Percentiles rank a stretch among this genome's conserved stretches.
Conservation (phyloP, 1,140 invertebrate genomes). For the Cataglyphis hispanica region DNA sequence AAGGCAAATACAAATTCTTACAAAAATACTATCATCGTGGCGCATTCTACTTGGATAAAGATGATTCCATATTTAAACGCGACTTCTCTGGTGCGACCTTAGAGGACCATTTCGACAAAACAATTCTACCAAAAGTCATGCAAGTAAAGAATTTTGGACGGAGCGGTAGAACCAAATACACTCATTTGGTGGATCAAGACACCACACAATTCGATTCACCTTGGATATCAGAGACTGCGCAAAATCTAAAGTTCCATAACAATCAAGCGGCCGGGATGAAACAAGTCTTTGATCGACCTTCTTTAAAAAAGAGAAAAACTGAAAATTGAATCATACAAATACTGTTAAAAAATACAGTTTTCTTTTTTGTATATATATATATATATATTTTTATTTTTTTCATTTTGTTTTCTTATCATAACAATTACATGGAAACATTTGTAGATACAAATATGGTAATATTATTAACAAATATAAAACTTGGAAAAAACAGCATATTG, state of each 20-base stretch:
- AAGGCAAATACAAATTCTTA: conserved; percentile 99
- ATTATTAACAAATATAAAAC: neutral
- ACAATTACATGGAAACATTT: conserved; percentile 15
- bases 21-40: conserved; percentile 99
- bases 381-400: neutral
- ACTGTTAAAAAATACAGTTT: neutral
- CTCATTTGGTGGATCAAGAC: conserved; percentile 99
- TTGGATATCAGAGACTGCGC: conserved; percentile 96
- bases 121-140: conserved; percentile 99
- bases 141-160: conserved; percentile 99
- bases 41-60: conserved; percentile 98
- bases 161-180: conserved; percentile 99
- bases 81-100: conserved; percentile 99
- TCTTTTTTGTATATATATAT: neutral
- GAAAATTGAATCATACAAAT: conserved; percentile 73
- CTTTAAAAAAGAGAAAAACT: conserved; percentile 90
- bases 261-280: conserved; percentile 98
- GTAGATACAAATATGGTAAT: neutral
- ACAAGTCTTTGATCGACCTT: conserved; percentile 96
- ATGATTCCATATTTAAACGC: conserved; percentile 96
- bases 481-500: neutral
- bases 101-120: conserved; percentile 99
- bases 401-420: neutral
- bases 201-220: conserved; percentile 99
- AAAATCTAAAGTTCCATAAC: conserved; percentile 96